Conservation (phyloP, 1,140 invertebrate species). For the Trichoplusia ni region DNA sequence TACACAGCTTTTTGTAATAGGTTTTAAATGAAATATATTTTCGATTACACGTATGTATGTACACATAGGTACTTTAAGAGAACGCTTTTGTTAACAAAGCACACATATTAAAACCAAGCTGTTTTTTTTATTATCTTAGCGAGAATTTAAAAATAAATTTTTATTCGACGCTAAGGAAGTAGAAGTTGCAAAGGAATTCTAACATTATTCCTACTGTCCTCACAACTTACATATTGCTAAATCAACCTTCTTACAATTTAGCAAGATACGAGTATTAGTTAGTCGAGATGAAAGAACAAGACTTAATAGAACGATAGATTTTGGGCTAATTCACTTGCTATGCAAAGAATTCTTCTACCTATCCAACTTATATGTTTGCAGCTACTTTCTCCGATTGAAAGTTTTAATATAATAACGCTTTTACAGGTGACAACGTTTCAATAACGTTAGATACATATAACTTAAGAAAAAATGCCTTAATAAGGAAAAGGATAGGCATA, state of each 20-base stretch:
- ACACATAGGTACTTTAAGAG: no score
- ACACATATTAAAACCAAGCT: conserved; percentile 17
- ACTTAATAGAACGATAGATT: neutral
- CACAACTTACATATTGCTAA: conserved; percentile 32
- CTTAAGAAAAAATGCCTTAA: no score
- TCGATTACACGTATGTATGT: conserved; percentile 16
- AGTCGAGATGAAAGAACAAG: conserved; percentile 8
- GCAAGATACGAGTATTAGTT: conserved; percentile 44
- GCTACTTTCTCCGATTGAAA: conserved; percentile 15
- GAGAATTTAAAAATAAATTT: conserved; percentile 2
- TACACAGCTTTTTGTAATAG: conserved; percentile 65
- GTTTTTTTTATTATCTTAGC: conserved; percentile 24
- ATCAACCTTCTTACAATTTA: conserved; percentile 32
- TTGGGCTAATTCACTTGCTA: conserved; percentile 5
- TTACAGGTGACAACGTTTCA: conserved; percentile 3
- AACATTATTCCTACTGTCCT: conserved; percentile 24
- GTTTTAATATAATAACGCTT: no score
- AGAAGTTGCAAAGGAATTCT: conserved; percentile 31
- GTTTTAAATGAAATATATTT: conserved; percentile 36
- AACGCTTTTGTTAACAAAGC: conserved; percentile 27
- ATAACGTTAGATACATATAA: neutral
- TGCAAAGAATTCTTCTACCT: neutral
- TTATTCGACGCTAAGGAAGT: conserved; percentile 13
- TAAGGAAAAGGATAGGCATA: no score
- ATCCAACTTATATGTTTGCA: neutral